Percentiles rank a stretch among this genome's conserved stretches.
Evolutionary conservation across 2,888 invertebrate species (phyloP).

Genomic region (Gryllus longicercus): DNA sequence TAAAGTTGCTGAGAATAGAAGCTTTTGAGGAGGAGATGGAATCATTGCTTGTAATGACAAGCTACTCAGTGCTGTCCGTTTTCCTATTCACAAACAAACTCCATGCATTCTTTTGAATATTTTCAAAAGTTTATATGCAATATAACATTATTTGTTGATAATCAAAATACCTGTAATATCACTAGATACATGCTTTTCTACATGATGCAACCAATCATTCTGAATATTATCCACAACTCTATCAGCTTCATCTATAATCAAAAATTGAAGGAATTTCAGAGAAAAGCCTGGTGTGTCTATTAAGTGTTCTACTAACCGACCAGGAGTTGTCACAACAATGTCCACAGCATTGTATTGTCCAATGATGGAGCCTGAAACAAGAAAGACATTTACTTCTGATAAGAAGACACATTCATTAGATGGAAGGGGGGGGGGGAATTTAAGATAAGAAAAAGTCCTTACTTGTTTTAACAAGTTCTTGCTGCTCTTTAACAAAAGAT

Average conservation of each 20-base stretch:
- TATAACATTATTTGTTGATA: not conserved
- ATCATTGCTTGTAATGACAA: conserved; percentile 50
- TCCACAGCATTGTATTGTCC: conserved; percentile 66
- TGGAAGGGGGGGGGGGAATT: too few relatives aligned
- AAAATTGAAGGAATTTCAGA: conserved; percentile 66
- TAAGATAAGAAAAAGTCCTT: conserved; percentile 42
- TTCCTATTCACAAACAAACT: not conserved
- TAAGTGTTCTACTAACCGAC: conserved; percentile 87
- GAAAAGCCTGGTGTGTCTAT: conserved; percentile 77
- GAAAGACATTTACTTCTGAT: conserved; percentile 26
- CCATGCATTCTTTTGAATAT: conserved; percentile 35
- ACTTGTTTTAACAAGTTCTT: conserved; percentile 56
- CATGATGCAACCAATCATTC: conserved; percentile 70
- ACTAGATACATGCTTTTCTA: conserved; percentile 60
- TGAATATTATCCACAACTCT: conserved; percentile 87
- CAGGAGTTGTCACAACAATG: conserved; percentile 89
- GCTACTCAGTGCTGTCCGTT: conserved; percentile 49
- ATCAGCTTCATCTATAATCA: conserved; percentile 97
- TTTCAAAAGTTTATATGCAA: not conserved
- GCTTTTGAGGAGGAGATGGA: conserved; percentile 71
- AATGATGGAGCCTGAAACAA: conserved; percentile 54
- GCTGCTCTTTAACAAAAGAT: conserved; percentile 45
- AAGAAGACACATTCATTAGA: conserved; percentile 31
- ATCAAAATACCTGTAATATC: conserved; percentile 30
- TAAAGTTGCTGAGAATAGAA: conserved; percentile 95